Evolutionary conservation across 1,140 invertebrate genomes (phyloP), one percentile per base, ranked within the genome.

Genomic region (Meloidogyne floridensis): DNA sequence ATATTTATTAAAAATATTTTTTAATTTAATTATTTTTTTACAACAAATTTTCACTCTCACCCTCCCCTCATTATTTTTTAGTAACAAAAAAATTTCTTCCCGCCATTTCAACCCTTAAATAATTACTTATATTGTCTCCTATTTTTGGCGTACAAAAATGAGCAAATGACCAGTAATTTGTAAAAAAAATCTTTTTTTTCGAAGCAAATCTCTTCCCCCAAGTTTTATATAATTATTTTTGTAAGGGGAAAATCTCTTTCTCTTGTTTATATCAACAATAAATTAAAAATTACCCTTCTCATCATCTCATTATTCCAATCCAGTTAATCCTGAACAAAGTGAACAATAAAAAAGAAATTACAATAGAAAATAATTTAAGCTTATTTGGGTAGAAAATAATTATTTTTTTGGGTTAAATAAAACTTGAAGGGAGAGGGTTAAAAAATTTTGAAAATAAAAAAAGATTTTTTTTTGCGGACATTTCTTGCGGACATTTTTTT

Each of bases 251-350:
- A 18, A 10, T 9, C 8, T 32, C n/a, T 65, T 11, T 13, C 11
- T 56, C 9, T 1, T 65, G 15, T 65, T 65, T 65, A 65, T 65
- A 65, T 65, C 6, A 18, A 65, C 59, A 65, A 65, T 65, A 65
- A 65, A 32, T 32, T 1, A 32, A 32, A 32, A 65, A 65, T 65
- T 65, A 65, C 7, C n/a, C n/a, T 59, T 18, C n/a, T 65, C 47
- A 65, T 65, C 59, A 75, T 75, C 47, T 18, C 11, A 53, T 75
- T 47, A 47, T 47, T 75, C 73, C 73, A 47, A 75, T 15, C 73
- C 72, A 42, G 47, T 51, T 73, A 73, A 75, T 54, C 73, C 20
- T n/a, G 10, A 43, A 73, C 43, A 18, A 13, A 43, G 43, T 47
- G 43, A 3, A 54, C 53, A 54, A 54, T 54, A 10, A 54, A 20